Evolutionary conservation across 2,888 invertebrate genomes (phyloP).

Genomic region (Zygogramma bicolorata): DNA sequence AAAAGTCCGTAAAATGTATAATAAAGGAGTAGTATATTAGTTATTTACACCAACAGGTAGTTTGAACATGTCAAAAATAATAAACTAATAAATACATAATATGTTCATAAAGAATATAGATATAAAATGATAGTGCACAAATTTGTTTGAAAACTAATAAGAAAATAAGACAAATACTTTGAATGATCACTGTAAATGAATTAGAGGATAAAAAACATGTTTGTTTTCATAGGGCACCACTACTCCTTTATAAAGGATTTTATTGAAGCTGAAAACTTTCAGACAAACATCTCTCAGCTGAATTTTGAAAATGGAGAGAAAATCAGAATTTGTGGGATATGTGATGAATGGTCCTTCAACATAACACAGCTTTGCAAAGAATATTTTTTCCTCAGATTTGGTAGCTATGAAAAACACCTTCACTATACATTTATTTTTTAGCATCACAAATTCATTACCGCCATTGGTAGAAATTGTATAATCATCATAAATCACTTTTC

Average conservation of each 20-base stretch:
- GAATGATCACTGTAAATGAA: conserved; percentile 1
- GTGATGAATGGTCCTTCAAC: conserved; percentile 7
- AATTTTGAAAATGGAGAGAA: conserved; percentile 17
- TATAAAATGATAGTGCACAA: background rate
- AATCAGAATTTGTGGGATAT: conserved; percentile 21
- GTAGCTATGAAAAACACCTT: conserved; percentile 14
- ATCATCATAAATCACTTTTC: background rate
- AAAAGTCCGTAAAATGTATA: too few relatives aligned
- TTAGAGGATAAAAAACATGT: background rate
- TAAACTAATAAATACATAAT: too few relatives aligned
- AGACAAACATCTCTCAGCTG: conserved; percentile 10
- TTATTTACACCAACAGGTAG: too few relatives aligned
- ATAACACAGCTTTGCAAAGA: conserved; percentile 15
- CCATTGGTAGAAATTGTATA: background rate
- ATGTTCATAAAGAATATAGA: background rate
- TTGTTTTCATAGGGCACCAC: conserved; percentile 12
- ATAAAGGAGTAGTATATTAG: too few relatives aligned
- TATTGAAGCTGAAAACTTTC: conserved; percentile 15
- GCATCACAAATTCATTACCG: background rate
- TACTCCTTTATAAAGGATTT: conserved; percentile 19
- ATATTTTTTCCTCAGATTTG: background rate
- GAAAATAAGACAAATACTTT: background rate
- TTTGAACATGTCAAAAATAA: too few relatives aligned
- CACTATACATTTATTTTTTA: background rate
- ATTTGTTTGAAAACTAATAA: background rate